Conservation (phyloP, 1,140 invertebrate genomes). For the Eurosta solidaginis region DNA sequence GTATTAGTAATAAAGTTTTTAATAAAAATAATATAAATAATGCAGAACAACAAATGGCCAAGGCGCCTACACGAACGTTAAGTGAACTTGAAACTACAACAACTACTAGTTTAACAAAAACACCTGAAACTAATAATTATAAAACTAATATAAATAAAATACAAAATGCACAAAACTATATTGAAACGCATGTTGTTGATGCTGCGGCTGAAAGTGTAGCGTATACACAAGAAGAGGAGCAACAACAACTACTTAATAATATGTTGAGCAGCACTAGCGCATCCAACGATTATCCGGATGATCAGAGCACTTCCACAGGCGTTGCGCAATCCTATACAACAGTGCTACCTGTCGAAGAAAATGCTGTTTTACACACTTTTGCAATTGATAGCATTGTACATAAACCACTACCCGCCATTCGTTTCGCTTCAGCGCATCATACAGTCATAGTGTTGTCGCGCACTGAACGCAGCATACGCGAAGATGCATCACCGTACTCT, state of each 20-base stretch:
- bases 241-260: neutral
- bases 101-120: neutral
- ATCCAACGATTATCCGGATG: neutral
- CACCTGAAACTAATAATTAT: neutral
- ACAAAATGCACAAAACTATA: neutral
- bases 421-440: conserved; percentile 44
- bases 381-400: neutral
- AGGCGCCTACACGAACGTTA: conserved; percentile 29
- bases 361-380: neutral
- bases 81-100: conserved; percentile 23
- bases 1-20: conserved; percentile 23
- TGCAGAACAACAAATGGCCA: neutral
- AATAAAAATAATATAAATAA: conserved; percentile 22
- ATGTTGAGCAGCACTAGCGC: neutral
- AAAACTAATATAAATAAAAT: neutral
- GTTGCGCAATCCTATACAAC: neutral
- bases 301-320: neutral
- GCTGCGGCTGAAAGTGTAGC: neutral
- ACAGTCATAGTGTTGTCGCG: conserved; percentile 54
- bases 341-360: neutral
- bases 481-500: conserved; percentile 36
- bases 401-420: conserved; percentile 36
- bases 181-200: neutral
- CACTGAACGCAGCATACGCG: conserved; percentile 54
- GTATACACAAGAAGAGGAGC: neutral